phyloP scores from a whole-genome alignment of 1,140 invertebrate genomes.

The Euura lappo region DNA sequence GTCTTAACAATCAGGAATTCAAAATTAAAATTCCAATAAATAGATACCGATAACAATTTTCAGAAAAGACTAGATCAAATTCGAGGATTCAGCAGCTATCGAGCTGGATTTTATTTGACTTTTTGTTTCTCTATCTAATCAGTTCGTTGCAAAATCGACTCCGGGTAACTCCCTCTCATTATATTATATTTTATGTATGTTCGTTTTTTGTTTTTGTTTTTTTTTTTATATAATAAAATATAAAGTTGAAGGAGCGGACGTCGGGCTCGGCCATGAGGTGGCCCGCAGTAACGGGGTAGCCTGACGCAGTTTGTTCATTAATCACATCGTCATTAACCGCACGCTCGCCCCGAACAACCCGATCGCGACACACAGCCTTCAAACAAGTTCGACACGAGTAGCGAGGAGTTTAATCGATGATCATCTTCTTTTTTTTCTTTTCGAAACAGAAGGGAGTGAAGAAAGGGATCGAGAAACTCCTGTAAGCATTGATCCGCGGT shows the following conservation, averaged over 20 bases:
- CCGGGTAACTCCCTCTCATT: not conserved
- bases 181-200: not conserved
- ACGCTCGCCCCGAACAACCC: conserved; percentile 33
- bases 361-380: conserved; percentile 13
- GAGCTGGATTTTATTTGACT: too few relatives aligned
- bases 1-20: not conserved
- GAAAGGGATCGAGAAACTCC: too few relatives aligned
- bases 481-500: too few relatives aligned
- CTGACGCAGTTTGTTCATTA: conserved; percentile 58
- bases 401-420: too few relatives aligned
- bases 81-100: too few relatives aligned
- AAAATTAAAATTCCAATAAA: too few relatives aligned
- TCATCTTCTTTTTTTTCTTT: too few relatives aligned
- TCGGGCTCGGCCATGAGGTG: conserved; percentile 52
- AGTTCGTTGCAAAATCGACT: not conserved
- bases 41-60: too few relatives aligned
- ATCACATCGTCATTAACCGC: conserved; percentile 41
- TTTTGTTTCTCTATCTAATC: too few relatives aligned
- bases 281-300: conserved; percentile 60
- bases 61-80: too few relatives aligned
- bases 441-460: too few relatives aligned
- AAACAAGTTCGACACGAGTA: not conserved
- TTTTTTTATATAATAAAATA: not conserved
- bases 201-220: too few relatives aligned
- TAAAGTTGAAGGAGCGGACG: conserved; percentile 40